Evolutionary conservation across 2,888 invertebrate species (phyloP).

Genomic region (Amblyjoppa proteus): DNA sequence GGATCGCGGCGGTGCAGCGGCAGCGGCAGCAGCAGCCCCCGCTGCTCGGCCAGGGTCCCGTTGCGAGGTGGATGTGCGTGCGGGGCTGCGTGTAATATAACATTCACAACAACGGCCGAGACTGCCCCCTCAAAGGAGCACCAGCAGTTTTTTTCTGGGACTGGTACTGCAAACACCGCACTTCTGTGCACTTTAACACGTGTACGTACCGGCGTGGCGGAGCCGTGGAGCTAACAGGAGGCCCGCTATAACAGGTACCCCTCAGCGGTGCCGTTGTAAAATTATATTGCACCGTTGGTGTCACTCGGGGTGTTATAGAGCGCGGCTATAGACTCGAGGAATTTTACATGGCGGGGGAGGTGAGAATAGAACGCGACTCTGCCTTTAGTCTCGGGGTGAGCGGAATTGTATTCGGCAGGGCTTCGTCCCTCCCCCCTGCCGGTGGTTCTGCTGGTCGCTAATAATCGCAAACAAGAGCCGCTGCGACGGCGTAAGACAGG

Average conservation of each 20-base stretch:
- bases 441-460: conserved; percentile 24
- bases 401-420: conserved; percentile 11
- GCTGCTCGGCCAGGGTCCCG: conserved; percentile 15
- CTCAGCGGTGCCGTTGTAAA: conserved; percentile 52
- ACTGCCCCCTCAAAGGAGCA: conserved; percentile 53
- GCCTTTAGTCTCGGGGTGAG: neutral
- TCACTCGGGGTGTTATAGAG: conserved; percentile 29
- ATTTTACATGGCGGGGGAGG: conserved; percentile 44
- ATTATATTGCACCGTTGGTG: conserved; percentile 50
- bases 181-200: conserved; percentile 53
- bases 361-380: conserved; percentile 58
- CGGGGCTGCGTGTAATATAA: conserved; percentile 11
- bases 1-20: conserved; percentile 38
- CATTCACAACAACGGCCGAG: conserved; percentile 5
- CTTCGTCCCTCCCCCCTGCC: neutral
- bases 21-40: neutral
- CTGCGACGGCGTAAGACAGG: neutral
- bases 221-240: conserved; percentile 35
- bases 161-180: conserved; percentile 66
- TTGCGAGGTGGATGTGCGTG: conserved; percentile 26
- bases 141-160: conserved; percentile 55
- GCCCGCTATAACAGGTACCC: conserved; percentile 61
- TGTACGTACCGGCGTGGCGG: conserved; percentile 20
- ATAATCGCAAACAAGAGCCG: conserved; percentile 39
- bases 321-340: conserved; percentile 15